Percentiles rank a stretch among this genome's conserved stretches.
phyloP scores from a whole-genome alignment of 2,797 vertebrate species.

The Sorex maritimensis region DNA sequence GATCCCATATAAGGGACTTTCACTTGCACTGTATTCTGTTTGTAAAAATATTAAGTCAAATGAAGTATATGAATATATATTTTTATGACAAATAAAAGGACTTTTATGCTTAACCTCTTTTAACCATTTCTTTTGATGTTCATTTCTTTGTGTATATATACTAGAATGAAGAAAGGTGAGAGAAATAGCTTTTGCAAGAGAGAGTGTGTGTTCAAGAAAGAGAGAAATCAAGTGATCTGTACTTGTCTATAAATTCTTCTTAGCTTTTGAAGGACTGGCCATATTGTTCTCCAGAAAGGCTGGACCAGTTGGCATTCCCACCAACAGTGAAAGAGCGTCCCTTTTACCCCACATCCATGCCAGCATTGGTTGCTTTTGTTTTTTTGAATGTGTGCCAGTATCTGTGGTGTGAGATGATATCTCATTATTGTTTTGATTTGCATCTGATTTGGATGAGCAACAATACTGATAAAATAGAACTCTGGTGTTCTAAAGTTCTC shows the following conservation, averaged over 20 bases:
- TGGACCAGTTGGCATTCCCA: too few relatives aligned
- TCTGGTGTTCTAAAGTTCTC: slow-evolving; percentile 9
- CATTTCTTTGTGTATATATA: not conserved
- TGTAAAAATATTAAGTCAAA: slow-evolving; percentile 44
- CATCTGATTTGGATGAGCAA: not conserved
- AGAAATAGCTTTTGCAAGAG: too few relatives aligned
- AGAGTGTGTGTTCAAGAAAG: not conserved
- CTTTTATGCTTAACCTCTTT: slow-evolving; percentile 42
- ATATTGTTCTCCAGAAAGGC: too few relatives aligned
- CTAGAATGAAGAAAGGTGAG: not conserved
- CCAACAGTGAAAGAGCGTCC: too few relatives aligned
- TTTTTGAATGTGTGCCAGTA: too few relatives aligned
- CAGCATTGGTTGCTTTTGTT: too few relatives aligned
- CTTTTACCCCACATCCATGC: too few relatives aligned
- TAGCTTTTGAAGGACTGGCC: too few relatives aligned
- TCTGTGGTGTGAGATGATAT: too few relatives aligned
- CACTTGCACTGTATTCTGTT: slow-evolving; percentile 43
- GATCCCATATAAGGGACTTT: not conserved
- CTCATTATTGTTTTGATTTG: too few relatives aligned
- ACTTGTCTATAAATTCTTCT: not conserved
- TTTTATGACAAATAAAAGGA: slow-evolving; percentile 21
- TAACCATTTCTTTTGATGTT: slow-evolving; percentile 22
- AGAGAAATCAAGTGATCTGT: not conserved
- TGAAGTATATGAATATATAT: not conserved
- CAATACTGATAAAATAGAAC: not conserved